phyloP scores from a whole-genome alignment of 1,140 invertebrate genomes.

The Pogonomyrmex californicus region DNA sequence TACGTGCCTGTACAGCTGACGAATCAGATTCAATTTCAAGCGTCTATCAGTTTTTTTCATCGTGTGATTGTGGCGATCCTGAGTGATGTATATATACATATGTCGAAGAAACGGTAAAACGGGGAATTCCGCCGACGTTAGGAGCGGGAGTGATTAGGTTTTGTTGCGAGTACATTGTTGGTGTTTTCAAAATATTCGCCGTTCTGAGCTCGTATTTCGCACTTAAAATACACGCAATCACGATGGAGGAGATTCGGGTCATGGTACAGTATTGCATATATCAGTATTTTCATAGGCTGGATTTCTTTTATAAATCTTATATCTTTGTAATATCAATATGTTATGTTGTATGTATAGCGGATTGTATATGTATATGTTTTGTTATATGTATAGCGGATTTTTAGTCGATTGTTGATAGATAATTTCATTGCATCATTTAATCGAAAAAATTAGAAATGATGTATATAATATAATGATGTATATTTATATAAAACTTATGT shows the following conservation, averaged over 20 bases:
- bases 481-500: too few relatives aligned
- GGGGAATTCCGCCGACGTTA: background rate
- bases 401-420: background rate
- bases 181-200: background rate
- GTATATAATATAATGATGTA: background rate
- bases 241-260: constrained; percentile 32
- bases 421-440: too few relatives aligned
- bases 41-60: background rate
- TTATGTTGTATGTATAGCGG: background rate
- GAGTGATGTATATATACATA: too few relatives aligned
- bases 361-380: too few relatives aligned
- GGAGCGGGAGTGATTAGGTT: background rate
- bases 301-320: background rate
- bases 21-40: too few relatives aligned
- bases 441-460: background rate
- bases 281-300: background rate
- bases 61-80: background rate
- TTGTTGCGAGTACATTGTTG: background rate
- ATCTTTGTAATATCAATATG: background rate
- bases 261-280: constrained; percentile 26
- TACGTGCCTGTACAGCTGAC: too few relatives aligned
- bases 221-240: background rate
- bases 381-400: background rate
- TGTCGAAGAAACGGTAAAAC: background rate
- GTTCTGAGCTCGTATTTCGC: background rate